These are phyloP conservation scores for Oscheius sp. DNA, from an alignment of 2,888 invertebrate species.

Conservation along the genomic window DNA sequence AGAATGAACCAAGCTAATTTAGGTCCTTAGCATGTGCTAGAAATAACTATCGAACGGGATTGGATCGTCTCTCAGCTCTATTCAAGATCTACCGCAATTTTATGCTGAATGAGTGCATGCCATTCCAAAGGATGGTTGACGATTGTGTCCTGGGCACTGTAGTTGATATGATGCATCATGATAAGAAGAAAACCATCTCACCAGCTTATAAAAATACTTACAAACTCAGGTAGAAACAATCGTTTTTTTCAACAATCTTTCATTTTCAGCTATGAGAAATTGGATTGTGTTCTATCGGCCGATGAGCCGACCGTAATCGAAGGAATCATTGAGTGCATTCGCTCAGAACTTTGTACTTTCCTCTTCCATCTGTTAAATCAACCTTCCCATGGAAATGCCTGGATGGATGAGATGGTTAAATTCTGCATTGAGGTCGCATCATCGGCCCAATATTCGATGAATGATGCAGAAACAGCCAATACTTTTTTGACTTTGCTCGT, in stretches of 20 bases:
- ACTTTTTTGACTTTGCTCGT: constrained; percentile 11
- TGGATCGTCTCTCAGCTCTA: constrained; percentile 16
- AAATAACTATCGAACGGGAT: neutral
- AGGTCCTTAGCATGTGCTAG: neutral
- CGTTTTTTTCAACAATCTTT: too few relatives aligned
- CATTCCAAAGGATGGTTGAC: constrained; percentile 18
- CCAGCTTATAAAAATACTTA: neutral
- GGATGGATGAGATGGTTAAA: constrained; percentile 8
- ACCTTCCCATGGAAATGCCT: neutral
- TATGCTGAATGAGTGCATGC: constrained; percentile 18
- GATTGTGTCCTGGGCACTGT: neutral
- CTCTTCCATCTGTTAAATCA: constrained; percentile 7
- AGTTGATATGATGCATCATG: constrained; percentile 13
- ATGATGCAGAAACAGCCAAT: constrained; percentile 17
- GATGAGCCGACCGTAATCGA: constrained; percentile 15
- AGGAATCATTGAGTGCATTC: constrained; percentile 19
- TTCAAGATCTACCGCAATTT: constrained; percentile 23
- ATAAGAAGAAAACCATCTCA: constrained; percentile 20
- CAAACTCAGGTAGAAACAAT: neutral
- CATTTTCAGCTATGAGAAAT: constrained; percentile 12
- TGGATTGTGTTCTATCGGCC: constrained; percentile 11
- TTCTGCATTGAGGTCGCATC: constrained; percentile 17
- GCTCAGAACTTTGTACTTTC: constrained; percentile 15
- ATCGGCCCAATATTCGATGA: constrained; percentile 18
- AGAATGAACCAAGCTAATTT: neutral